phyloP scores from a whole-genome alignment of 2,888 invertebrate genomes.

The Brachynemurus nebulosus region DNA sequence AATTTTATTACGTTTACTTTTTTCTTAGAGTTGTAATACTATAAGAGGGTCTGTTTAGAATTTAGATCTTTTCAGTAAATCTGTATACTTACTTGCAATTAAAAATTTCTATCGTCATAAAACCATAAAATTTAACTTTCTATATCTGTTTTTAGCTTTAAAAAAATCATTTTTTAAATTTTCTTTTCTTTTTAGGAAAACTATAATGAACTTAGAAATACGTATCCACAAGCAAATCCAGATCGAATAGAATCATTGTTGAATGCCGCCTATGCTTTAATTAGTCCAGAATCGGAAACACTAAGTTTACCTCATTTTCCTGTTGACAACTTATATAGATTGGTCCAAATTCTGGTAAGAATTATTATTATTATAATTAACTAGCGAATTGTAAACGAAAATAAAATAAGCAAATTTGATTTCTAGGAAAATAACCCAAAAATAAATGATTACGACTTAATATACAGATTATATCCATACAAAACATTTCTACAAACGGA shows the following conservation, averaged over 20 bases:
- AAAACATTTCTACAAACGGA: slow-evolving; percentile 65
- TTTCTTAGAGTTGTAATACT: no score
- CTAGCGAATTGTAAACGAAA: no score
- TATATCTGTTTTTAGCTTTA: no score
- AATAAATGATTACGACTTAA: slow-evolving; percentile 48
- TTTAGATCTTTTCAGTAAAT: no score
- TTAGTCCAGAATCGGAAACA: slow-evolving; percentile 54
- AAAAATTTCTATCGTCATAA: no score
- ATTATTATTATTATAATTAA: no score
- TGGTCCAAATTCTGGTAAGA: slow-evolving; percentile 53
- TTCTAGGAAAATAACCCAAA: slow-evolving; percentile 57
- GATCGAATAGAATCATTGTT: slow-evolving; percentile 49
- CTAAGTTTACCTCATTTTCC: slow-evolving; percentile 85
- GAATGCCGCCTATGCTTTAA: slow-evolving; percentile 65
- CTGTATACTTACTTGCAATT: no score
- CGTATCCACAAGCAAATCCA: slow-evolving; percentile 38
- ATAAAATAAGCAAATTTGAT: no score
- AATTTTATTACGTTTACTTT: no score
- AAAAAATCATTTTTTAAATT: no score
- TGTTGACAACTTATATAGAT: slow-evolving; percentile 56
- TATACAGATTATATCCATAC: slow-evolving; percentile 75
- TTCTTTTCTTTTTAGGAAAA: slow-evolving; percentile 46
- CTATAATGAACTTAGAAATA: slow-evolving; percentile 32
- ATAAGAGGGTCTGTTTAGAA: no score
- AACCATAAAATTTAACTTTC: no score